phyloP scores from a whole-genome alignment of 1,140 invertebrate genomes.

The Berghia stephanieae region DNA sequence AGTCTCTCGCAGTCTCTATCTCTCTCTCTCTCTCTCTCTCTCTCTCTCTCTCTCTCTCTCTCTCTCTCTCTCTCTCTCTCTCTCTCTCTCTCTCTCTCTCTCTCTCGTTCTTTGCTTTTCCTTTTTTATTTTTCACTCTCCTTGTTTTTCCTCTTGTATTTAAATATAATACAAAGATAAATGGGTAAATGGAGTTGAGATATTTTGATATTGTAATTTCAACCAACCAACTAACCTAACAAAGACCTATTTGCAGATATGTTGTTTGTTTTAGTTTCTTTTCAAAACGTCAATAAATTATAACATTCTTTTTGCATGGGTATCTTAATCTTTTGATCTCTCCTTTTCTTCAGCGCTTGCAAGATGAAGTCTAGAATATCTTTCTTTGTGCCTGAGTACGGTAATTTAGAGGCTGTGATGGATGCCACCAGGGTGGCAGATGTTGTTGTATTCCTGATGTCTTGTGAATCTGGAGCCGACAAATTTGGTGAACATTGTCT shows the following conservation, averaged over 20 bases:
- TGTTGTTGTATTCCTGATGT: constrained; percentile 83
- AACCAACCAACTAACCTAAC: not conserved
- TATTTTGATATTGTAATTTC: not conserved
- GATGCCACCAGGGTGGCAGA: constrained; percentile 88
- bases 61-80: not conserved
- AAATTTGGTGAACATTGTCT: constrained; percentile 80
- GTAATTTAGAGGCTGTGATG: constrained; percentile 78
- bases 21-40: constrained; percentile 1
- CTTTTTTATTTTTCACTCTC: not conserved
- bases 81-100: too few relatives aligned
- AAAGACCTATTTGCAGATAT: not conserved
- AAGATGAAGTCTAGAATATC: constrained; percentile 87
- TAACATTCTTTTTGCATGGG: not conserved
- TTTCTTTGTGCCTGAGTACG: constrained; percentile 77
- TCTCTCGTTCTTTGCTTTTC: constrained; percentile 24
- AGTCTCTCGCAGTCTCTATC: not conserved
- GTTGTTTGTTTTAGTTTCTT: too few relatives aligned
- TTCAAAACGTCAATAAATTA: not conserved
- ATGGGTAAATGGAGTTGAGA: not conserved
- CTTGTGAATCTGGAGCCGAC: constrained; percentile 74
- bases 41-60: not conserved
- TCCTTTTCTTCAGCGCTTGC: constrained; percentile 71
- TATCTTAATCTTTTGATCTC: not conserved
- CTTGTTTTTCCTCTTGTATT: not conserved
- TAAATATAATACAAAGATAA: not conserved